These are phyloP conservation scores for Polyommatus iphigenia DNA, from an alignment of 2,888 invertebrate genomes.

Conservation along the genomic window DNA sequence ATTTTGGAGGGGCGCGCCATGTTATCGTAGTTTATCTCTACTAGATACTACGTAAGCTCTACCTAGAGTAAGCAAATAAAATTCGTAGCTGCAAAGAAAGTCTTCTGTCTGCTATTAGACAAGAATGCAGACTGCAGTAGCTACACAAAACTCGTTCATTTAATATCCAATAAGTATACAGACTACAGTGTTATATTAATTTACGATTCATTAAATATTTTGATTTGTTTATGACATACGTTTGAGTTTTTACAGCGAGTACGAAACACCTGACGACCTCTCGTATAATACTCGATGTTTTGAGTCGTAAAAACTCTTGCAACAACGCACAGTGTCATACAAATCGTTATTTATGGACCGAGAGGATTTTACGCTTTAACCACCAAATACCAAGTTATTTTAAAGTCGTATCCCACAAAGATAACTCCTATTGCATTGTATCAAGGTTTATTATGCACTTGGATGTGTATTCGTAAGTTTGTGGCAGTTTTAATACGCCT, in stretches of 20 bases:
- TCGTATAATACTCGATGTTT: slow-evolving; percentile 46
- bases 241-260: slow-evolving; percentile 11
- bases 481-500: slow-evolving; percentile 56
- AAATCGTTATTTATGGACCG: slow-evolving; percentile 70
- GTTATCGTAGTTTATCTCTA: no score
- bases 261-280: slow-evolving; percentile 47
- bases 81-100: no score
- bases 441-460: background rate
- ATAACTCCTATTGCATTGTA: background rate
- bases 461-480: slow-evolving; percentile 24
- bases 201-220: background rate
- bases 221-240: background rate
- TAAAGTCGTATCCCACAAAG: background rate
- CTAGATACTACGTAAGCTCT: no score
- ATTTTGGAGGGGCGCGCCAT: no score
- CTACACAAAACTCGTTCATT: background rate
- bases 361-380: slow-evolving; percentile 53
- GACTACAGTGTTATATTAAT: background rate
- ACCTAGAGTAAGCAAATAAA: no score
- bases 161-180: background rate
- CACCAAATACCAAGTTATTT: slow-evolving; percentile 34
- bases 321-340: slow-evolving; percentile 74
- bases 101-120: no score
- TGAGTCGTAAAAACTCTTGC: slow-evolving; percentile 54
- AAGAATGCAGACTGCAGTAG: no score